These are phyloP conservation scores for Hepsetus odoe DNA, from an alignment of 2,113 vertebrate species.

Conservation along the genomic window DNA sequence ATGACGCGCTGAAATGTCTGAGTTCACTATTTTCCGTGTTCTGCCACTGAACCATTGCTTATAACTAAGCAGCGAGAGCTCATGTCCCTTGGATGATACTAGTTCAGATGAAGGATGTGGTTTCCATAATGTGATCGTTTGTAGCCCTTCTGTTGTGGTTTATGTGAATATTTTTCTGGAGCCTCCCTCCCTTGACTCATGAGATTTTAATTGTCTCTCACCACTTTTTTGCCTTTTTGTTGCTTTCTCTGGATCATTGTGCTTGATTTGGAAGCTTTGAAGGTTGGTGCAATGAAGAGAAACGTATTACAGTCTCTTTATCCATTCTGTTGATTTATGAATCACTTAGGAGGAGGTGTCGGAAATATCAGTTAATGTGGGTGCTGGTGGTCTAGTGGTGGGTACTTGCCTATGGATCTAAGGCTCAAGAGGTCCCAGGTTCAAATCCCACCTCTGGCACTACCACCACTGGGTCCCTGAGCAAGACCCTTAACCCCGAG, in stretches of 20 bases:
- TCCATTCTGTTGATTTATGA: background rate
- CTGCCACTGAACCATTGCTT: slow-evolving; percentile 40
- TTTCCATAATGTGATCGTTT: slow-evolving; percentile 77
- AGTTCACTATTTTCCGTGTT: background rate
- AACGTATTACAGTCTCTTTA: slow-evolving; percentile 4
- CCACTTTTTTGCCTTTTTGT: slow-evolving; percentile 27
- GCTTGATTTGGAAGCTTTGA: slow-evolving; percentile 16
- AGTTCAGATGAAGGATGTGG: slow-evolving; percentile 82
- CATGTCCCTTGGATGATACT: slow-evolving; percentile 77
- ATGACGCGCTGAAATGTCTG: slow-evolving; percentile 17
- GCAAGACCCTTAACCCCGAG: too few species aligned
- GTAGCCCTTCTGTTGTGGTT: slow-evolving; percentile 82
- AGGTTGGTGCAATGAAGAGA: background rate
- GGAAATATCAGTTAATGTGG: slow-evolving; percentile 23
- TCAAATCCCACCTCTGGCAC: too few species aligned
- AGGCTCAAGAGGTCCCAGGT: too few species aligned
- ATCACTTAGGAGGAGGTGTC: background rate
- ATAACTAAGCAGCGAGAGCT: slow-evolving; percentile 69
- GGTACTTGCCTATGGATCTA: too few species aligned
- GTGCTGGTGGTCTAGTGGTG: too few species aligned
- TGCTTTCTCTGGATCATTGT: slow-evolving; percentile 52
- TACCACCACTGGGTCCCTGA: too few species aligned
- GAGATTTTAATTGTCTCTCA: slow-evolving; percentile 73
- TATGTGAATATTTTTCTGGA: slow-evolving; percentile 72
- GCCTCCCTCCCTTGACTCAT: slow-evolving; percentile 56